Evolutionary conservation across 2,113 vertebrate genomes (phyloP), one percentile per base, ranked within the genome.

Genomic region (Rousettus leschenaultii): DNA sequence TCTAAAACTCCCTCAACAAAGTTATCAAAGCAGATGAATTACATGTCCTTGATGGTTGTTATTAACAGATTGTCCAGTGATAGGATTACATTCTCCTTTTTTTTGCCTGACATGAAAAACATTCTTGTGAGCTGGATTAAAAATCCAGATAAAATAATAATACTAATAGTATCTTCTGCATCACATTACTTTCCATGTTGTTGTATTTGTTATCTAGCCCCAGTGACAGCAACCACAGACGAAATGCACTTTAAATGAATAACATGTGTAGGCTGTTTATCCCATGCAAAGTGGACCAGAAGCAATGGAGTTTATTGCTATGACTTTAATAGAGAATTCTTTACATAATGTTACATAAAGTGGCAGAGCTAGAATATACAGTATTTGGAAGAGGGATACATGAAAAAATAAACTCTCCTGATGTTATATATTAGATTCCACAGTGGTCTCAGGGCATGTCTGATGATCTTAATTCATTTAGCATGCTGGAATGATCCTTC

Each of bases 361-460:
- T 97, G 95, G 97, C 95, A 96, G 96, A 97, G 91, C 88, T 96
- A 97, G 97, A 97, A 97, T 98, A 98, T 93, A 97, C 90, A 97
- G 97, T 84, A 95, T 89, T 75, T 97, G 95, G 94, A 95, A 98
- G 95, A 96, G 79, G 88, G 78, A 95, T 89, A 86, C 96, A 95
- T 97, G 71, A 83, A 98, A 98, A 98, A 99, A 98, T 98, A 98
- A 98, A 98, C 97, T 18, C 95, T 97, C 97, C 88, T 96, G 96
- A 97, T 98, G 97, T 95, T 96, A 96, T 80, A 21, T 94, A 92
- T 96, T 97, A 96, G 93, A 97, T 98, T 98, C 95, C 97, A 96
- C 65, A 65, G 96, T 96, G 91, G 66, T 98, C 97, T 97, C 82
- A 0, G 93, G 95, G 95, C 98, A 98, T 98, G 97, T 98, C 97